These are phyloP conservation scores for Lottia scabra DNA, from an alignment of 2,888 invertebrate genomes.

Conservation along the genomic window DNA sequence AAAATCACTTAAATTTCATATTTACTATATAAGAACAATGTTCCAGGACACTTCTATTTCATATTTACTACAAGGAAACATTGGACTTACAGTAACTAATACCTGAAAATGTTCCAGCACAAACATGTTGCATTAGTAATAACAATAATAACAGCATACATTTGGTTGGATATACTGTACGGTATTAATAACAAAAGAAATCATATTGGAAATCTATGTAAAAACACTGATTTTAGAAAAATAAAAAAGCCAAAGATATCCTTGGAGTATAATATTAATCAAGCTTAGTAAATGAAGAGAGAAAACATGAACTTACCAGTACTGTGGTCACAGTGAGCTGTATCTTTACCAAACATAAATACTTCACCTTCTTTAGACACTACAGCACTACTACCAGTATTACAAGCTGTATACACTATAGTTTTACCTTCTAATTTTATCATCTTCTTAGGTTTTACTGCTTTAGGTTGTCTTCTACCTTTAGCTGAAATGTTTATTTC, in stretches of 20 bases:
- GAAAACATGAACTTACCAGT: slow-evolving; percentile 68
- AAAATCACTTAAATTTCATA: too few relatives aligned
- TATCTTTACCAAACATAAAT: slow-evolving; percentile 94
- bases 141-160: too few relatives aligned
- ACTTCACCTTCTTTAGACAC: slow-evolving; percentile 91
- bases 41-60: too few relatives aligned
- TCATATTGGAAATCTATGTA: too few relatives aligned
- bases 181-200: too few relatives aligned
- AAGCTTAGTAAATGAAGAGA: not conserved
- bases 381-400: slow-evolving; percentile 93
- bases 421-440: slow-evolving; percentile 88
- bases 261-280: not conserved
- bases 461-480: slow-evolving; percentile 84
- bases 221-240: not conserved
- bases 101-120: too few relatives aligned
- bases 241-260: not conserved
- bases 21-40: too few relatives aligned
- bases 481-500: slow-evolving; percentile 53
- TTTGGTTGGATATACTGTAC: too few relatives aligned
- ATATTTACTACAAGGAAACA: too few relatives aligned
- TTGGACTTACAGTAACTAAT: too few relatives aligned
- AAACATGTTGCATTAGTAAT: too few relatives aligned
- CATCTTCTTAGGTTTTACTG: slow-evolving; percentile 92
- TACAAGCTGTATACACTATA: slow-evolving; percentile 88
- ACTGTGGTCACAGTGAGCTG: slow-evolving; percentile 71